phyloP scores from a whole-genome alignment of 1,140 invertebrate genomes.

The Myzus persicae region DNA sequence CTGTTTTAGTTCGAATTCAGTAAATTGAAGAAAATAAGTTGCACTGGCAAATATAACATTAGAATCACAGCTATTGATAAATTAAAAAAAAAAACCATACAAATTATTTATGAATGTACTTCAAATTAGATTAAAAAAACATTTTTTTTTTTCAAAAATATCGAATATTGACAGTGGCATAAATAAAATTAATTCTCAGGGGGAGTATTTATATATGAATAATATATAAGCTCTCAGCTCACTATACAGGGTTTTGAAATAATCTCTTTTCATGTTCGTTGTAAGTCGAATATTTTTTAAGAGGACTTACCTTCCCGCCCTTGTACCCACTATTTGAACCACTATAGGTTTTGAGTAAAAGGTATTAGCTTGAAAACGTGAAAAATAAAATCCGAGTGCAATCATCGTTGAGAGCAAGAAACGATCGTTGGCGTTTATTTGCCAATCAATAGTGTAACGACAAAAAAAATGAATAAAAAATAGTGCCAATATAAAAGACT shows the following conservation, averaged over 20 bases:
- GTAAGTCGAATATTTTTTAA: neutral
- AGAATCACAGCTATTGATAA: neutral
- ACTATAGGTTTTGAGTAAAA: neutral
- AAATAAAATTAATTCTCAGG: neutral
- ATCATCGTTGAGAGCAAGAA: neutral
- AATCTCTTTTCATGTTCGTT: neutral
- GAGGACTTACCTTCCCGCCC: neutral
- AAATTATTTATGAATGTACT: neutral
- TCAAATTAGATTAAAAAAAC: neutral
- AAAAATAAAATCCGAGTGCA: neutral
- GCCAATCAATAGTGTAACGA: neutral
- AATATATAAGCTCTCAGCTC: neutral
- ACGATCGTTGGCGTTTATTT: neutral
- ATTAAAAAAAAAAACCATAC: neutral
- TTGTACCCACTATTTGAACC: neutral
- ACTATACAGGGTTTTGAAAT: neutral
- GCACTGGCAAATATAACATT: neutral
- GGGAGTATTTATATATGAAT: neutral
- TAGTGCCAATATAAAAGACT: too few species aligned
- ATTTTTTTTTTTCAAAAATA: neutral
- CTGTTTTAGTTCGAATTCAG: neutral
- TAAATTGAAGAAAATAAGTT: too few species aligned
- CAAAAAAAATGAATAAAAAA: neutral
- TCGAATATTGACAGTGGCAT: neutral
- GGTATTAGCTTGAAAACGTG: neutral